These are phyloP conservation scores for Hylaea fasciaria DNA, from an alignment of 2,888 invertebrate genomes.

Conservation along the genomic window DNA sequence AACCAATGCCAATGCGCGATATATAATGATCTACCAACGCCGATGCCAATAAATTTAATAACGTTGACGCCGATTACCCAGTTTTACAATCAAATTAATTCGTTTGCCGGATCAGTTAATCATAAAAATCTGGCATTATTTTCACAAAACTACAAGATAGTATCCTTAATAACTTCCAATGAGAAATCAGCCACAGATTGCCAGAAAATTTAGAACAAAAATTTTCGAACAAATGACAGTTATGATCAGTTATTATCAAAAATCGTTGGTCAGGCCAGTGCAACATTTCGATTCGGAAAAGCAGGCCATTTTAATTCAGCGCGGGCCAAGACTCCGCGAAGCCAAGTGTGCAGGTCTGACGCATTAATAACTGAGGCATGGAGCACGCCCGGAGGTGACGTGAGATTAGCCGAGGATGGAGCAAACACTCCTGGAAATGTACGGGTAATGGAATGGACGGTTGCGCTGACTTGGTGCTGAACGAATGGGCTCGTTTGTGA, in stretches of 20 bases:
- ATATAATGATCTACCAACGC: too few species aligned
- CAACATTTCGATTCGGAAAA: neutral
- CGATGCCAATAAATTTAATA: too few species aligned
- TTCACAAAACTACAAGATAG: neutral
- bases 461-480: conserved; percentile 7
- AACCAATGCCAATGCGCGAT: too few species aligned
- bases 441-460: conserved; percentile 30
- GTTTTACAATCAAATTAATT: too few species aligned
- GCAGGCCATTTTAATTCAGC: neutral
- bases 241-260: too few species aligned
- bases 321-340: conserved; percentile 4
- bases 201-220: too few species aligned
- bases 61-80: too few species aligned
- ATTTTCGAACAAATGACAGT: too few species aligned
- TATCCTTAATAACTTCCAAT: too few species aligned
- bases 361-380: conserved; percentile 54
- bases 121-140: neutral
- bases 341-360: conserved; percentile 21
- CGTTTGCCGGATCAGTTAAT: too few species aligned
- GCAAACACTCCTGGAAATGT: conserved; percentile 35
- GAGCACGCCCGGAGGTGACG: conserved; percentile 52
- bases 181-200: too few species aligned
- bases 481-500: neutral
- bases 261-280: too few species aligned
- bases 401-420: conserved; percentile 53